Conservation (phyloP, 2,797 vertebrate species). For the Danio kyathit region DNA sequence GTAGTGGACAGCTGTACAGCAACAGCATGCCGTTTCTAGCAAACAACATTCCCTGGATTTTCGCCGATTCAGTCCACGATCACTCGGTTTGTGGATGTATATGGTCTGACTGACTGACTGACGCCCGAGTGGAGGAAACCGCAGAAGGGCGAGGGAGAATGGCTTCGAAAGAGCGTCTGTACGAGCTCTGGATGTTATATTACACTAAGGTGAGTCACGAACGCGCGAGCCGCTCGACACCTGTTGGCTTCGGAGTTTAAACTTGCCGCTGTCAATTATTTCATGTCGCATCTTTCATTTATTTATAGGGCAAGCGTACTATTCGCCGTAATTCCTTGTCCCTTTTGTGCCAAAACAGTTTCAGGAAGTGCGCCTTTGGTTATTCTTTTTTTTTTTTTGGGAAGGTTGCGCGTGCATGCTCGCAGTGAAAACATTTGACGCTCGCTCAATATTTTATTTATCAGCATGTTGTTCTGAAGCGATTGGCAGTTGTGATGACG, state of each 20-base stretch:
- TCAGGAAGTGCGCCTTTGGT: slow-evolving; percentile 57
- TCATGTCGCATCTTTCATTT: not conserved
- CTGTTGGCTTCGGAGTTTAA: slow-evolving; percentile 71
- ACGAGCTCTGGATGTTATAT: slow-evolving; percentile 94
- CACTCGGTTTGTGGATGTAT: slow-evolving; percentile 35
- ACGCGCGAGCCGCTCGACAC: slow-evolving; percentile 73
- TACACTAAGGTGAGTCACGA: slow-evolving; percentile 88
- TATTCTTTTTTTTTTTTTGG: slow-evolving; percentile 16
- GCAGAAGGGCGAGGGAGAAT: slow-evolving; percentile 75
- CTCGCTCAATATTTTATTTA: slow-evolving; percentile 2
- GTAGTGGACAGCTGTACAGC: slow-evolving; percentile 40
- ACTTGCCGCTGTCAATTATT: slow-evolving; percentile 11
- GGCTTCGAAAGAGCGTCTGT: slow-evolving; percentile 90
- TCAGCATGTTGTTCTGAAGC: not conserved
- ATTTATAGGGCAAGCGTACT: not conserved
- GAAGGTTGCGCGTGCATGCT: slow-evolving; percentile 41
- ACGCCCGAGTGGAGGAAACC: slow-evolving; percentile 61
- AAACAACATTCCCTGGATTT: slow-evolving; percentile 21
- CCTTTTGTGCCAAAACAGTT: slow-evolving; percentile 19
- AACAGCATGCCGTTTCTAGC: slow-evolving; percentile 52
- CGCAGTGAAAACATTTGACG: slow-evolving; percentile 12
- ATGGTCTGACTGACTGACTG: slow-evolving; percentile 60
- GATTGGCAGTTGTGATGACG: not conserved
- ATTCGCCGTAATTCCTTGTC: slow-evolving; percentile 5
- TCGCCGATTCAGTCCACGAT: not conserved